Evolutionary conservation across 2,113 vertebrate species (phyloP), one percentile per base, ranked within the genome.

Genomic region (Pleuronectes platessa): DNA sequence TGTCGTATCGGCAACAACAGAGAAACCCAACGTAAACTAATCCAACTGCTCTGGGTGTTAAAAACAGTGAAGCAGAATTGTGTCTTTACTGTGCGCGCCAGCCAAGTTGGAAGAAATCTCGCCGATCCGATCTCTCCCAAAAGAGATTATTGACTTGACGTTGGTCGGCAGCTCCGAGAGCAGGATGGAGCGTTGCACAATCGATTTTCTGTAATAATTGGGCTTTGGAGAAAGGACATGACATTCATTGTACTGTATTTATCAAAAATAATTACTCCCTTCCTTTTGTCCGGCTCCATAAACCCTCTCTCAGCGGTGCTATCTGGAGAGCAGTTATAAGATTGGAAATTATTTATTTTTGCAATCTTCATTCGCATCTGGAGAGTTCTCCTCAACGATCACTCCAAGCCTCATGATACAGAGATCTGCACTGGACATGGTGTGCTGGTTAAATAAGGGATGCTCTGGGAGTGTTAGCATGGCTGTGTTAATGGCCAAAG

Each of bases 131-230:
- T 90, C 61, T 76, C 51, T 53, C 66, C 60, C 53, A 24, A 53
- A 47, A 83, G 71, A 81, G 67, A 76, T 86, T 86, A 86, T 83
- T 84, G 80, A 89, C 78, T 81, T 86, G 51, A 84, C 72, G 86
- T 83, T 81, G 71, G 63, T 71, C n/a, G 71, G 24, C 37, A 11
- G 64, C 70, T 86, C 73, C 64, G 21, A 79, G 83, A 81, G 68
- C 66, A 15, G 71, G 62, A 81, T 75, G 79, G 72, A 74, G 76
- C 23, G 65, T 61, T 66, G 53, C 60, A 61, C 53, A 86, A 82
- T 87, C 72, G 72, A 88, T 92, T 87, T 87, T 86, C 70, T 59
- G 62, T 83, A 76, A 86, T 84, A 78, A 81, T 81, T 68, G 53
- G 23, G 55, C 40, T 61, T 65, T 62, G 60, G 73, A 42, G 59